These are phyloP conservation scores for Arctia plantaginis DNA, from an alignment of 2,888 invertebrate species.

Conservation along the genomic window DNA sequence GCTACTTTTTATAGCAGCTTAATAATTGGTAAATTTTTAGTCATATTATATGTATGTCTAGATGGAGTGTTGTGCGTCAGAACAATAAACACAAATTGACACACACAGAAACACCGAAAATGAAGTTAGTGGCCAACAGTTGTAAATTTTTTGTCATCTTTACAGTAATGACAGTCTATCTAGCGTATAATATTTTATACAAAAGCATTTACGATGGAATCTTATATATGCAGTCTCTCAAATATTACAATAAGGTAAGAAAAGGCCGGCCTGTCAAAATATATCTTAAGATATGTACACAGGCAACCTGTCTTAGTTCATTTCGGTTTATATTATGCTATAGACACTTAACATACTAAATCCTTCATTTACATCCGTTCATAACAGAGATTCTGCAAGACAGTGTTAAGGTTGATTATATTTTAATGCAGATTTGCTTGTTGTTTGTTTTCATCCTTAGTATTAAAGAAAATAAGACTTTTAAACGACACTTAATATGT, in stretches of 20 bases:
- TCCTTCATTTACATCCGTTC: conserved; percentile 26
- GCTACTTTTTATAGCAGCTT: no score
- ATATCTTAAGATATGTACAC: conserved; percentile 6
- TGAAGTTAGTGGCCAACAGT: no score
- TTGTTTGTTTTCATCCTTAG: not conserved
- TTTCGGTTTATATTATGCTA: not conserved
- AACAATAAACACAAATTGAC: no score
- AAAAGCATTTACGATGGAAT: not conserved
- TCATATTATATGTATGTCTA: no score
- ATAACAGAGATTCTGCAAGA: conserved; percentile 37
- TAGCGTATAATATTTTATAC: not conserved
- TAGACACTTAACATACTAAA: conserved; percentile 10
- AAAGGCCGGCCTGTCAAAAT: not conserved
- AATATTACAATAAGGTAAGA: not conserved
- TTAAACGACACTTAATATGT: no score
- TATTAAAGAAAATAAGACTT: not conserved
- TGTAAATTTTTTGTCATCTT: no score
- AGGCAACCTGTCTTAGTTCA: not conserved
- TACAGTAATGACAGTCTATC: no score
- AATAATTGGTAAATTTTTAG: no score
- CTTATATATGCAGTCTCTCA: not conserved
- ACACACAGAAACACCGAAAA: no score
- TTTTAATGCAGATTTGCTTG: not conserved
- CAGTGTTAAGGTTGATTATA: not conserved
- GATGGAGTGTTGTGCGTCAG: no score